phyloP scores from a whole-genome alignment of 2,888 invertebrate genomes.

The Microplitis manilae region DNA sequence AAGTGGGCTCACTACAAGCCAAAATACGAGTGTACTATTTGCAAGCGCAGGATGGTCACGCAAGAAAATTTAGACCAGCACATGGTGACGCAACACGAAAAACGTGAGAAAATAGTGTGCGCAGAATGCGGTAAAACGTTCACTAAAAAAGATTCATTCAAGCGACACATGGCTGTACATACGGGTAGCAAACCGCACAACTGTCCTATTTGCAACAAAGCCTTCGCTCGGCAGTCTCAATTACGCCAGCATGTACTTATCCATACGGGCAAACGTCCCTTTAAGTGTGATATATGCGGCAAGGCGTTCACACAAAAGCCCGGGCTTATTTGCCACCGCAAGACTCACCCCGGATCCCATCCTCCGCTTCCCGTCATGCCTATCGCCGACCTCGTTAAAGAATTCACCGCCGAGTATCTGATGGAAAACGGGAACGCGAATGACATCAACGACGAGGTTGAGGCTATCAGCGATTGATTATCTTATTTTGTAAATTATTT shows the following conservation, averaged over 20 bases:
- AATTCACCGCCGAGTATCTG: constrained; percentile 60
- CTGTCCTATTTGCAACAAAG: constrained; percentile 67
- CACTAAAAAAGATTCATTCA: constrained; percentile 68
- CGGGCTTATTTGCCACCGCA: constrained; percentile 68
- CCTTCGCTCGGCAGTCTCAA: constrained; percentile 67
- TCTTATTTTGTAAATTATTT: neutral
- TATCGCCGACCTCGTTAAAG: constrained; percentile 68
- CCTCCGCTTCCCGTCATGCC: constrained; percentile 70
- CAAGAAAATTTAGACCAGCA: constrained; percentile 69
- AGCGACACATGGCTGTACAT: constrained; percentile 69
- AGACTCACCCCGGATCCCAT: constrained; percentile 68
- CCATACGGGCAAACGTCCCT: constrained; percentile 68
- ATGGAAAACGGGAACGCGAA: constrained; percentile 19
- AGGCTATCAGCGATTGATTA: constrained; percentile 26
- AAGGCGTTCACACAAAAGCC: constrained; percentile 69
- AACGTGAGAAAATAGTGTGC: constrained; percentile 68
- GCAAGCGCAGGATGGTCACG: constrained; percentile 69
- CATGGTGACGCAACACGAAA: constrained; percentile 67
- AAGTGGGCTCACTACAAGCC: constrained; percentile 71
- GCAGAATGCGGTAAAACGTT: constrained; percentile 69
- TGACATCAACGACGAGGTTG: constrained; percentile 16
- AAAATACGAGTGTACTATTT: constrained; percentile 68
- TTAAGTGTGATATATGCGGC: constrained; percentile 68
- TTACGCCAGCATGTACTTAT: constrained; percentile 67
- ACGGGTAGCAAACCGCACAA: constrained; percentile 66